Base-by-base conservation (phyloP, 92 coral and sea anemone genomes). In the Virgularia gustaviana region DNA sequence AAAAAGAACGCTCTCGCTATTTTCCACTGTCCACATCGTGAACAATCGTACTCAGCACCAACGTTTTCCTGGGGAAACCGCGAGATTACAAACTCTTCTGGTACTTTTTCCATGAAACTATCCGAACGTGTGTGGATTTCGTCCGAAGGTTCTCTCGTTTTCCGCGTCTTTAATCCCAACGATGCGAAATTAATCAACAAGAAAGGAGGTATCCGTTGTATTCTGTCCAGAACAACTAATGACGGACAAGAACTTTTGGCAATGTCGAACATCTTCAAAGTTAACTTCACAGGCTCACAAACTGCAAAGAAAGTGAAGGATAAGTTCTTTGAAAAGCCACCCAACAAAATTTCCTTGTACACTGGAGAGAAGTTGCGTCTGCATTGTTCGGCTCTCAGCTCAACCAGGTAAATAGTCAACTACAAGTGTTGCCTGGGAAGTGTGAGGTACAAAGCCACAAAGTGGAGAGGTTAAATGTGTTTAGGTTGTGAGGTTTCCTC, bases 141-240 rank as follows among this genome's bases (percentile, higher is more conserved):
- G 0, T 19, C 36, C 11, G 22, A 42, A 1, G 72, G 72, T 0
- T 1, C 2, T 9, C 72, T 65, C 44, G 55, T 41, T 7, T 41
- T 42, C 23, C 28, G 72, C 3, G 56, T 43, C 4, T 65, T 65
- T 41, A 42, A 43, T 41, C 33, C 24, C 19, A 12, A 65, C 9
- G 55, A 65, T 42, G 15, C n/a, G 29, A 22, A 23, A 23, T 24
- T 65, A 8, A 41, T 65, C 55, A 65, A 65, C 32, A 29, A 41
- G 20, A 65, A 65, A 20, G 72, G 56, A 65, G 58, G 58, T 8
- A 65, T 65, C 23, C 55, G 72, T 33, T 65, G 72, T 42, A 42
- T 63, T 35, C 36, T 63, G 2, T 16, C 20, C 11, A 27, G 44
- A 39, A 36, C 19, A 20, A 60, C 34, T 13, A 9, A 11, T 0